These are phyloP conservation scores for Agrochola lota DNA, from an alignment of 2,888 invertebrate genomes.

Conservation along the genomic window DNA sequence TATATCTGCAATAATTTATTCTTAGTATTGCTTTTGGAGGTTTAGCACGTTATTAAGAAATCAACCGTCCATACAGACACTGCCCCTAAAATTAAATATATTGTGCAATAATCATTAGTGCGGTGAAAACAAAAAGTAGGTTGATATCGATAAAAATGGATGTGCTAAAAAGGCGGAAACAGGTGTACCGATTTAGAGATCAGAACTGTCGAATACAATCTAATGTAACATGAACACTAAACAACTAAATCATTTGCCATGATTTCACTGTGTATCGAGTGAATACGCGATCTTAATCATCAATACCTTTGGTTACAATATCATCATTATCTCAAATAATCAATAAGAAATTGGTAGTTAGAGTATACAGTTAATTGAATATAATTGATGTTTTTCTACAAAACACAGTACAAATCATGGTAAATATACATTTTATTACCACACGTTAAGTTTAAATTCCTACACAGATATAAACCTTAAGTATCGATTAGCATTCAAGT, in stretches of 20 bases:
- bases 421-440: conserved; percentile 83
- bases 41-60: conserved; percentile 21
- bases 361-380: conserved; percentile 57
- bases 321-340: conserved; percentile 43
- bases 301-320: conserved; percentile 27
- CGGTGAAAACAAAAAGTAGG: conserved; percentile 74
- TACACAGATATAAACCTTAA: conserved; percentile 90
- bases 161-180: conserved; percentile 85
- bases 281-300: conserved; percentile 22
- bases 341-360: conserved; percentile 33
- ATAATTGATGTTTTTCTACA: conserved; percentile 53
- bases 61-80: conserved; percentile 43
- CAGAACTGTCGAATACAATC: conserved; percentile 85
- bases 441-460: conserved; percentile 89
- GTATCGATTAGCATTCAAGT: conserved; percentile 89
- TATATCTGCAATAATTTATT: not conserved
- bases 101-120: conserved; percentile 72
- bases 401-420: conserved; percentile 77
- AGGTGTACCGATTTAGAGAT: conserved; percentile 81
- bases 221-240: conserved; percentile 90
- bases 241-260: conserved; percentile 87
- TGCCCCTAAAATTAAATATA: conserved; percentile 46
- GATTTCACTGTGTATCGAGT: conserved; percentile 73
- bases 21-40: not conserved
- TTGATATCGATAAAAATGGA: conserved; percentile 78